Percentiles rank a stretch among this genome's conserved stretches.
These are phyloP conservation scores for Eurypyga helias DNA, from an alignment of 2,113 vertebrate genomes.

Conservation along the genomic window DNA sequence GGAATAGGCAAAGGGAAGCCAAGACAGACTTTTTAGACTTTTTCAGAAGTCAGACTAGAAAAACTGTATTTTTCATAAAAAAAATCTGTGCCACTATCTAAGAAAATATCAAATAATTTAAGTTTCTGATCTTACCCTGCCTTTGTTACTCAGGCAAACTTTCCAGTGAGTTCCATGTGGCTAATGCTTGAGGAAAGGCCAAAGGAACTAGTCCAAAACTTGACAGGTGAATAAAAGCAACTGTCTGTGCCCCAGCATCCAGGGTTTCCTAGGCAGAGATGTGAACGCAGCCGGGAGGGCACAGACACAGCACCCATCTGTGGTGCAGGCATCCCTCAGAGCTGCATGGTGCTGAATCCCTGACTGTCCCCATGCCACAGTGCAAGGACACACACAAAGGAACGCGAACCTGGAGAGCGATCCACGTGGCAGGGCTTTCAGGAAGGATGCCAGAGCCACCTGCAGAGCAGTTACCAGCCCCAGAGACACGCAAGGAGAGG, in stretches of 20 bases:
- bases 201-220: neutral
- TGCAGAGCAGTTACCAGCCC: rapidly evolving
- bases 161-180: neutral
- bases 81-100: neutral
- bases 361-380: rapidly evolving
- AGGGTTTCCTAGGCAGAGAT: neutral
- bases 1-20: neutral
- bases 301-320: neutral
- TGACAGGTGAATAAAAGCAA: neutral
- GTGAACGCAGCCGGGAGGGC: rapidly evolving
- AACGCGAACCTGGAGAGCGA: rapidly evolving
- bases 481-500: neutral
- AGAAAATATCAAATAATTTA: neutral
- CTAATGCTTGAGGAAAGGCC: neutral
- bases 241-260: rapidly evolving
- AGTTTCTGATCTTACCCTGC: neutral
- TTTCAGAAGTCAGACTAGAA: neutral
- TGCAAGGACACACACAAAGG: rapidly evolving
- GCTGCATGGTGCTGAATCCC: rapidly evolving
- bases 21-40: neutral
- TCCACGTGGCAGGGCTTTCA: rapidly evolving
- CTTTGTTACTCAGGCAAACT: neutral
- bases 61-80: neutral
- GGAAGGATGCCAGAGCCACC: neutral
- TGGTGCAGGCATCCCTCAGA: neutral